phyloP scores from a whole-genome alignment of 2,113 vertebrate genomes.

The Notothenia rossii region DNA sequence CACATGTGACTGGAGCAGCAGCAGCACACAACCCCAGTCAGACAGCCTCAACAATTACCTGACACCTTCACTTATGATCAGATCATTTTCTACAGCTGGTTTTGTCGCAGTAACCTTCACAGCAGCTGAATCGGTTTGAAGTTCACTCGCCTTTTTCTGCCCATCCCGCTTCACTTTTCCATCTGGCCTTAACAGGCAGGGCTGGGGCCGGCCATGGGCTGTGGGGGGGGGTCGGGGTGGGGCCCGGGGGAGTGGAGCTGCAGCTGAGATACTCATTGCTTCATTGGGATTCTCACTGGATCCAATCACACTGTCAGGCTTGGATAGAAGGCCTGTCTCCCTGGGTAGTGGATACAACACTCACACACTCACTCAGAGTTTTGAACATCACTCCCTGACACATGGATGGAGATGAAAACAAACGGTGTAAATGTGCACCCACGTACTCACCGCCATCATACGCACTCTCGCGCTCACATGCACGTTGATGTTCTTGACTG shows the following conservation, averaged over 20 bases:
- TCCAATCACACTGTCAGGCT: conserved; percentile 69
- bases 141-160: conserved; percentile 20
- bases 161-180: conserved; percentile 15
- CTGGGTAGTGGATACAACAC: conserved; percentile 32
- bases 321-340: conserved; percentile 48
- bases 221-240: neutral
- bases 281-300: conserved; percentile 75
- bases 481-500: conserved; percentile 53
- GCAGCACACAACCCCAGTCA: neutral
- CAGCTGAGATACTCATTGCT: conserved; percentile 60
- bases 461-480: conserved; percentile 15
- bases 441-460: conserved; percentile 12
- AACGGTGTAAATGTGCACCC: conserved; percentile 37
- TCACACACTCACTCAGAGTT: conserved; percentile 9
- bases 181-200: conserved; percentile 35
- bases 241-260: conserved; percentile 23
- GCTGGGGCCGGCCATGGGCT: conserved; percentile 33
- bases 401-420: conserved; percentile 33
- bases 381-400: conserved; percentile 45
- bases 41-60: conserved; percentile 43
- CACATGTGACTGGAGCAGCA: conserved; percentile 10
- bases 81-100: conserved; percentile 19
- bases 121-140: conserved; percentile 41
- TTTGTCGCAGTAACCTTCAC: conserved; percentile 65
- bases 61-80: conserved; percentile 25